Conservation (phyloP, 1,140 invertebrate species). For the Atta texana region DNA sequence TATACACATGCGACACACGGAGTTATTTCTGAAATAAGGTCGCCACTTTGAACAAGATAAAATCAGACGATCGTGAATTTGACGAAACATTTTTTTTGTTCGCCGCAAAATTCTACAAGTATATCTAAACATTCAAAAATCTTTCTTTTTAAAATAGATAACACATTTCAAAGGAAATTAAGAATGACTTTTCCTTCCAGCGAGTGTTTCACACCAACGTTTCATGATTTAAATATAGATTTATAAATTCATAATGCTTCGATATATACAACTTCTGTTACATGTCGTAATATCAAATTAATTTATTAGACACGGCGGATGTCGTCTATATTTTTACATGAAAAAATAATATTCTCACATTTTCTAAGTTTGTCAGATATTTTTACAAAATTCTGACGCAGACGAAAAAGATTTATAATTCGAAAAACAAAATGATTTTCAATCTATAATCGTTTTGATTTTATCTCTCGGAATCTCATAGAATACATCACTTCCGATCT, state of each 20-base stretch:
- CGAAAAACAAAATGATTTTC: not conserved
- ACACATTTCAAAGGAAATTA: not conserved
- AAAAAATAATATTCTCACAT: not conserved
- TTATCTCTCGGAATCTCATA: not conserved
- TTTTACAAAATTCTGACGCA: not conserved
- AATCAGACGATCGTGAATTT: not conserved
- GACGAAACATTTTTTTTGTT: not conserved
- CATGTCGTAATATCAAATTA: not conserved
- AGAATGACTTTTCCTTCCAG: not conserved
- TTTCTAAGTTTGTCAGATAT: not conserved
- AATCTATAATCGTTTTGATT: not conserved
- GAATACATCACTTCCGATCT: not conserved
- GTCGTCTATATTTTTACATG: not conserved
- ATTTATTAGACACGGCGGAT: not conserved
- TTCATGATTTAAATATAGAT: not conserved
- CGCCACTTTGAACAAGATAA: not conserved
- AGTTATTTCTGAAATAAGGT: conserved; percentile 22
- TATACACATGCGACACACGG: not conserved
- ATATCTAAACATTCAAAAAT: not conserved
- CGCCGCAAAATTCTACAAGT: not conserved
- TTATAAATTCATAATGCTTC: not conserved
- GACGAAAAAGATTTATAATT: not conserved
- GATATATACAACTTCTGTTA: not conserved
- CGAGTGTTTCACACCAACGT: not conserved
- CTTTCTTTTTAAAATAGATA: not conserved